A percentile compares a stretch with the other conserved stretches of the same genome.
Evolutionary conservation across 2,888 invertebrate species (phyloP).

Genomic region (Poecilus cupreus): DNA sequence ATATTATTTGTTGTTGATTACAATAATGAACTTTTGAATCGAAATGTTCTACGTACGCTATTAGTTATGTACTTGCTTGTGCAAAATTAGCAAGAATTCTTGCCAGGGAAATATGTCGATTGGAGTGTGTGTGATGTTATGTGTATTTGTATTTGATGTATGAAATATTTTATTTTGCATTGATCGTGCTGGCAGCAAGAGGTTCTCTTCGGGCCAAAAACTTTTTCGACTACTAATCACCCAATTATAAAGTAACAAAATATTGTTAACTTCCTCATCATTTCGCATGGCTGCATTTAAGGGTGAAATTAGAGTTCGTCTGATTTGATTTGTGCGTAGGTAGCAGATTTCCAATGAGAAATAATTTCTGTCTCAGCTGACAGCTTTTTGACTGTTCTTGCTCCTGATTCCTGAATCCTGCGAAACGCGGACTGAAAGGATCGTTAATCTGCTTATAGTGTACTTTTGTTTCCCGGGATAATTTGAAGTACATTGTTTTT

Average conservation of each 20-base stretch:
- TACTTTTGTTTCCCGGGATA: conserved; percentile 1
- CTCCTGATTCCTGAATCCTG: not conserved
- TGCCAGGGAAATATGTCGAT: too few species aligned
- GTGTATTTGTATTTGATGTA: too few species aligned
- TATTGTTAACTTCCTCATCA: not conserved
- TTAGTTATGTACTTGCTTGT: too few species aligned
- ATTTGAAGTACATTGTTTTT: conserved; percentile 2
- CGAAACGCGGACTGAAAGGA: not conserved
- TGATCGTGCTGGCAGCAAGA: too few species aligned
- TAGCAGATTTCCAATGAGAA: not conserved
- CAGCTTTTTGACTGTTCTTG: conserved; percentile 13
- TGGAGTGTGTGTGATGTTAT: too few species aligned
- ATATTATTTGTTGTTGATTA: too few species aligned
- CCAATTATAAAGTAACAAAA: not conserved
- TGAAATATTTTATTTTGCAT: too few species aligned
- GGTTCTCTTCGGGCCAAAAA: not conserved
- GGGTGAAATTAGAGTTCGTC: not conserved
- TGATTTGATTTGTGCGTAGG: conserved; percentile 14
- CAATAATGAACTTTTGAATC: too few species aligned
- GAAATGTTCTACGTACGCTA: too few species aligned
- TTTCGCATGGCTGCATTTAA: not conserved
- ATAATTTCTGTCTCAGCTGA: not conserved
- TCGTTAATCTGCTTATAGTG: conserved; percentile 38
- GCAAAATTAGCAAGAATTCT: too few species aligned
- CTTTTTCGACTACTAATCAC: not conserved